These are phyloP conservation scores for Betta splendens DNA, from an alignment of 2,797 vertebrate species.

Conservation along the genomic window DNA sequence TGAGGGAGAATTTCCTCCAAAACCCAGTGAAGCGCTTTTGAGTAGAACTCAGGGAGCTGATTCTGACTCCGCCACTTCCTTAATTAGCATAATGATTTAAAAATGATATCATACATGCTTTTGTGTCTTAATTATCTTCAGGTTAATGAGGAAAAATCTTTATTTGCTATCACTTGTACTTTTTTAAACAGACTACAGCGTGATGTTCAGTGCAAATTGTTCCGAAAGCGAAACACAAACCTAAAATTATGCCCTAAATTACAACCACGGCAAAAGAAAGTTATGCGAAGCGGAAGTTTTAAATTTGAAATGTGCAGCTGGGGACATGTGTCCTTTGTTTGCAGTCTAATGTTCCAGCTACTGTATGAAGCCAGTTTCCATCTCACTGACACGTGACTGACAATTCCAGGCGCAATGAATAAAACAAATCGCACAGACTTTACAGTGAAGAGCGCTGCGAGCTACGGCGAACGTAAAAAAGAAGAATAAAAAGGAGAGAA, in stretches of 20 bases:
- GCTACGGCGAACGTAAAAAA: slow-evolving; percentile 1
- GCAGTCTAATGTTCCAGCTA: neutral
- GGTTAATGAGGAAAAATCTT: slow-evolving; percentile 2
- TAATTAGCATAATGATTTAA: neutral
- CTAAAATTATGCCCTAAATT: slow-evolving; percentile 16
- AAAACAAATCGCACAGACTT: neutral
- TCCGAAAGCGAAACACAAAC: slow-evolving; percentile 7
- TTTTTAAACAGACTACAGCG: neutral
- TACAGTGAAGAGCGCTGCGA: neutral
- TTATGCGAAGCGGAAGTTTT: neutral
- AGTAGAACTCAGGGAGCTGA: too few species aligned
- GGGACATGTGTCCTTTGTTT: slow-evolving; percentile 8
- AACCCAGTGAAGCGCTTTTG: too few species aligned
- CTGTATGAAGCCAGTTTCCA: too few species aligned
- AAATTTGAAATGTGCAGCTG: neutral
- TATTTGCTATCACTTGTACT: neutral
- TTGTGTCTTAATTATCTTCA: neutral
- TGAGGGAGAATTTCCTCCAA: neutral
- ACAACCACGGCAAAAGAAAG: neutral
- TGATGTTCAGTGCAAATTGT: neutral
- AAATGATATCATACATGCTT: too few species aligned
- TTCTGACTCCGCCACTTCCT: too few species aligned
- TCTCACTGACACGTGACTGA: too few species aligned
- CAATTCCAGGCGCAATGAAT: too few species aligned
- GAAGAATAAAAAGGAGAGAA: slow-evolving; percentile 9